A percentile compares a stretch with the other conserved stretches of the same genome.
phyloP scores from a whole-genome alignment of 2,113 vertebrate species.

The Dolichallabes microphthalmus region DNA sequence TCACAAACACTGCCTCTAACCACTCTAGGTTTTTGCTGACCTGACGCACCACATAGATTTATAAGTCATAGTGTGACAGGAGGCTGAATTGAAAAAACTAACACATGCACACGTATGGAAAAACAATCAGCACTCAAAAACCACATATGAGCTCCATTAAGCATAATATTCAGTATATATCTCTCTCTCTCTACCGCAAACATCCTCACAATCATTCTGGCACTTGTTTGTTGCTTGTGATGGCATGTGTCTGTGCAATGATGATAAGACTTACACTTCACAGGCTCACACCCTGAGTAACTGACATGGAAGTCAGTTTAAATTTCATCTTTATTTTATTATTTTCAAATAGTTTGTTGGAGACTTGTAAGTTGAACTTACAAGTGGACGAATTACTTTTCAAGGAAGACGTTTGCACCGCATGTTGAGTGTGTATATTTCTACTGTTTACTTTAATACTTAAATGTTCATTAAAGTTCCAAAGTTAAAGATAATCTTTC shows the following conservation, averaged over 20 bases:
- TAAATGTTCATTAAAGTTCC: too few species aligned
- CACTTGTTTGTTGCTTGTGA: neutral
- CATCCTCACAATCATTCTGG: neutral
- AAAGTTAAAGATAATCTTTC: too few species aligned
- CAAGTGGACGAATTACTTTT: too few species aligned
- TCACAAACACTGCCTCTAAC: constrained; percentile 9
- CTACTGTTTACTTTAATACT: too few species aligned
- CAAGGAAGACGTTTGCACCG: too few species aligned
- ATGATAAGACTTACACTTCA: constrained; percentile 29
- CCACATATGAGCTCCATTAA: constrained; percentile 14
- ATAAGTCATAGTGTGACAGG: neutral
- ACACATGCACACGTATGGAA: neutral
- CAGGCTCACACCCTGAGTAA: constrained; percentile 28
- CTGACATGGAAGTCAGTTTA: too few species aligned
- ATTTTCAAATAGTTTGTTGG: too few species aligned
- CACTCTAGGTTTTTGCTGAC: neutral
- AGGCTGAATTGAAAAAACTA: neutral
- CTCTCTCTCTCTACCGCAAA: neutral
- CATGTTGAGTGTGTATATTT: too few species aligned
- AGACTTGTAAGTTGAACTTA: too few species aligned
- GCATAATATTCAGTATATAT: neutral
- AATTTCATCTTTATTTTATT: too few species aligned
- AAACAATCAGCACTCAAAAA: neutral
- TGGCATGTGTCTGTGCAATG: constrained; percentile 4
- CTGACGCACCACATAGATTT: constrained; percentile 22